Evolutionary conservation across 2,797 vertebrate species (phyloP).

Genomic region (Pterois miles): DNA sequence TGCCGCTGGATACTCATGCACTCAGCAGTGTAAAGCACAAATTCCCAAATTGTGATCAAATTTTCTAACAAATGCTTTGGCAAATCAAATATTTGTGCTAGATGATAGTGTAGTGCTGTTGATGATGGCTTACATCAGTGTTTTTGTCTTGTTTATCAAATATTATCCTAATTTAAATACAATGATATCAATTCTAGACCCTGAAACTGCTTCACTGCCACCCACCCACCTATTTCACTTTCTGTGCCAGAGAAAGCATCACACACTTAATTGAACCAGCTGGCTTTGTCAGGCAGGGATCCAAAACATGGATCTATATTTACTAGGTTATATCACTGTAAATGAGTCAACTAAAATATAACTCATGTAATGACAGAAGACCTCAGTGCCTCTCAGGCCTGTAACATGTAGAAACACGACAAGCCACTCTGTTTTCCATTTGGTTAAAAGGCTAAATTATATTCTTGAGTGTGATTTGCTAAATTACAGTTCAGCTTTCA

Average conservation of each 20-base stretch:
- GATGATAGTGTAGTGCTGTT: slow-evolving; percentile 8
- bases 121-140: slow-evolving; percentile 11
- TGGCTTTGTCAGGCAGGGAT: slow-evolving; percentile 70
- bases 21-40: slow-evolving; percentile 6
- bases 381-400: slow-evolving; percentile 19
- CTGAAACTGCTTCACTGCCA: slow-evolving; percentile 51
- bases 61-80: slow-evolving; percentile 12
- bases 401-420: background rate
- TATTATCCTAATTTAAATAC: slow-evolving; percentile 52
- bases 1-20: slow-evolving; percentile 34
- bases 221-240: slow-evolving; percentile 62
- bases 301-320: slow-evolving; percentile 73
- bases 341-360: slow-evolving; percentile 63
- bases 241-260: slow-evolving; percentile 63
- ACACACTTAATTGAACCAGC: slow-evolving; percentile 73
- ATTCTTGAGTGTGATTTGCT: slow-evolving; percentile 5
- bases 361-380: slow-evolving; percentile 27
- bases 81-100: slow-evolving; percentile 32
- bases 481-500: background rate
- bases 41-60: slow-evolving; percentile 43
- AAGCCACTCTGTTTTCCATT: background rate
- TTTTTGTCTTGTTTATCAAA: slow-evolving; percentile 55
- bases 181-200: slow-evolving; percentile 60
- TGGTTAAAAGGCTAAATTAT: background rate
- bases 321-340: slow-evolving; percentile 67